phyloP scores from a whole-genome alignment of 2,113 vertebrate species.

The Rhinopomastus cyanomelas region DNA sequence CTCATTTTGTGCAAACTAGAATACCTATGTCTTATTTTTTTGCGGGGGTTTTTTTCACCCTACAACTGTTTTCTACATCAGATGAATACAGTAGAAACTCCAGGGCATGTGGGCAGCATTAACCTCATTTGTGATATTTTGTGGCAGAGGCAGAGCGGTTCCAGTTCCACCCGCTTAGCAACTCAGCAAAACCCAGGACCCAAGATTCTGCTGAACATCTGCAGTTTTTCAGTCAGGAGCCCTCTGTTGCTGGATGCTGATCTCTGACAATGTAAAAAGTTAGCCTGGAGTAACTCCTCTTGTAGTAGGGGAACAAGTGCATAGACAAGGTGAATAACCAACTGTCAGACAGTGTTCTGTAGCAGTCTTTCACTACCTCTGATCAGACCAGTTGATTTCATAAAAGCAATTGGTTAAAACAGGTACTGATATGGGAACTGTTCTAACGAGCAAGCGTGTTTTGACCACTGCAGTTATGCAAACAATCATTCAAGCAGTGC shows the following conservation, averaged over 20 bases:
- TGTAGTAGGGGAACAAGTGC: background rate
- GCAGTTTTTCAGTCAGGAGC: background rate
- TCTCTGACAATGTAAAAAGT: background rate
- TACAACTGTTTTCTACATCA: background rate
- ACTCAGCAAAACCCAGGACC: background rate
- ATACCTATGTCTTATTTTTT: background rate
- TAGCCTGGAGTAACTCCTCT: background rate
- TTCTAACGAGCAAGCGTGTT: background rate
- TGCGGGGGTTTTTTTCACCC: background rate
- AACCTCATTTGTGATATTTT: background rate
- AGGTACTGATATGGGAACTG: background rate
- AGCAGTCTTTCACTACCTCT: background rate
- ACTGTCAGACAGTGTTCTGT: background rate
- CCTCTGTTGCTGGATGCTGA: background rate
- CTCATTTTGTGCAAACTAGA: background rate
- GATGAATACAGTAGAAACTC: background rate
- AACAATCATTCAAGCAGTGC: background rate
- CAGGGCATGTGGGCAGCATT: background rate
- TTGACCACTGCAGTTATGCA: background rate
- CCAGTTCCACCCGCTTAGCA: background rate
- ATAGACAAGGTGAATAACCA: background rate
- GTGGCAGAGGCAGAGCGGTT: background rate
- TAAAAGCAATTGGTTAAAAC: background rate
- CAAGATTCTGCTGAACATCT: background rate
- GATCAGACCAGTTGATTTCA: background rate